Evolutionary conservation across 2,797 vertebrate species (phyloP), one percentile per base, ranked within the genome.

Genomic region (Thaleichthys pacificus): DNA sequence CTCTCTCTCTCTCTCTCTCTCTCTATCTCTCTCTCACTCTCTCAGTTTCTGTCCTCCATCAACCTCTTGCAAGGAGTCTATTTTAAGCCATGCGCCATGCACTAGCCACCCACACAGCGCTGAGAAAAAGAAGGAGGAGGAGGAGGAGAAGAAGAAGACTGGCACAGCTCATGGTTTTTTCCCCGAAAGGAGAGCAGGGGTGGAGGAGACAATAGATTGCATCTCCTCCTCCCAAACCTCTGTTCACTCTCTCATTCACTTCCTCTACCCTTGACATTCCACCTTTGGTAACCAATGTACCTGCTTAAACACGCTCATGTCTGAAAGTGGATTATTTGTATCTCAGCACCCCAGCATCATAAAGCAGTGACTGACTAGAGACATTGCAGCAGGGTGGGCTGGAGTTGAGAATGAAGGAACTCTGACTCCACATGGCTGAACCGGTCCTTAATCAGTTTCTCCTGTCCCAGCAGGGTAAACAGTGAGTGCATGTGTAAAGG

Each of bases 41-140:
- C 54, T 70, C 64, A 42, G 61, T 15, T 73, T 84, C 86, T 84
- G 82, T 78, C 86, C 80, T 88, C 90, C 90, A 85, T 92, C 90
- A 91, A 85, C 78, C 78, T 86, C 88, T 87, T 89, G 73, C 82
- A 72, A 87, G 84, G 49, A 85, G 81, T 93, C 91, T 93, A 93
- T 93, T 93, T 93, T 90, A 91, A 89, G 91, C 84, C 54, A 82
- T 77, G 84, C 86, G 84, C 88, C 86, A 90, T 86, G 88, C 89
- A 86, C 85, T 88, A 90, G 72, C 88, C 91, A 80, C 91, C 91
- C 76, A 84, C 84, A 78, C 72, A 61, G 78, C 76, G 71, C 60
- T 54, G 47, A 66, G 67, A 60, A 77, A 64, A 87, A 82, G 61
- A 35, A 74, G 63, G 56, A 24, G 51, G 54, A 64, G 28, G 12